Evolutionary conservation across 2,113 vertebrate species (phyloP), one percentile per base, ranked within the genome.

Genomic region (Pogonocichla stellata): DNA sequence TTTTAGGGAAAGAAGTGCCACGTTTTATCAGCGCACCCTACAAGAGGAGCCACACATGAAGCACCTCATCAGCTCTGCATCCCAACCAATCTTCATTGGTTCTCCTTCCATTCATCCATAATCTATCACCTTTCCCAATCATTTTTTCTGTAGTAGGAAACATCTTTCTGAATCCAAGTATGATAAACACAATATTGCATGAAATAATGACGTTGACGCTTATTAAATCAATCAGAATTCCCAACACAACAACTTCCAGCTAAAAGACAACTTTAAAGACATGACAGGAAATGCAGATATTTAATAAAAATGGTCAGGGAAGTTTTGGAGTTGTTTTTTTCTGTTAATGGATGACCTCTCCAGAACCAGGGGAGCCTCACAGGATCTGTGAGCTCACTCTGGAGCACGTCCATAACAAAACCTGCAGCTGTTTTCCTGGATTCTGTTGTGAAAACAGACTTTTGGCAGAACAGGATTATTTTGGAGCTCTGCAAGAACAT

Each of bases 21-120:
- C 1, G 0, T 80, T 92, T 66, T 73, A 6, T 23, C 38, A 70
- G 47, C 0, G 0, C 6, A 6, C 25, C 28, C 45, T 53, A 18
- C 8, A 40, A 8, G 77, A 29, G 80, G 54, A 73, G 5, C 19
- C 11, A 3, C 34, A 40, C 6, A 0, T 3, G 12, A 24, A 33
- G 36, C 19, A 7, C 14, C 42, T 60, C 71, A 2, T 11, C 2
- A 7, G 31, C 16, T 36, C 19, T 2, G 25, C n/a, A 29, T 2
- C 53, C 29, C 51, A 43, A 74, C 29, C 24, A 73, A 1, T 29
- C 26, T 25, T 24, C 36, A 8, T 5, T 6, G 2, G 4, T 8
- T 53, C 15, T 17, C 17, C n/a, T 28, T 61, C 19, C 56, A 25
- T 29, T 66, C 56, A 23, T 24, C 24, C 34, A 28, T 10, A 40